These are phyloP conservation scores for Cordilura impudica DNA, from an alignment of 2,888 invertebrate species.

Conservation along the genomic window DNA sequence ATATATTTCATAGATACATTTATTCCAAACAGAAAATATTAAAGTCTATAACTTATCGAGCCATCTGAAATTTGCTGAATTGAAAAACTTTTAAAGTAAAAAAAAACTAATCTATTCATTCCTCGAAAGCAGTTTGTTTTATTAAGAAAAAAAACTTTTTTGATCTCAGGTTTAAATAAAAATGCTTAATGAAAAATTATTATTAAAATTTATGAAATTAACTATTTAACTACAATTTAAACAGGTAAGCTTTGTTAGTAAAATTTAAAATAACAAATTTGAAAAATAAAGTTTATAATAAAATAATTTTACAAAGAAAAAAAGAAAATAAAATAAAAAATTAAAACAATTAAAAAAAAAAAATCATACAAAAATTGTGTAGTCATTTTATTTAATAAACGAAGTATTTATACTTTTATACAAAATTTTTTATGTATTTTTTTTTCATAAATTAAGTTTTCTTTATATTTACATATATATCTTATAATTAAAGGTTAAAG, in stretches of 20 bases:
- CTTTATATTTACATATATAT: slow-evolving; percentile 10
- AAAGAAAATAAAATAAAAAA: slow-evolving; percentile 30
- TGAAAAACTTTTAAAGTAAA: not conserved
- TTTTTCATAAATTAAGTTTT: slow-evolving; percentile 24
- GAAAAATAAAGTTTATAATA: not conserved
- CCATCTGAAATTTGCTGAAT: too few relatives aligned
- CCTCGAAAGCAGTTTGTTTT: not conserved
- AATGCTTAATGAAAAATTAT: not conserved
- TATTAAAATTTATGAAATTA: not conserved
- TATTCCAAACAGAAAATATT: too few relatives aligned
- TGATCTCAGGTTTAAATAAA: slow-evolving; percentile 48
- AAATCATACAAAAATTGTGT: slow-evolving; percentile 47
- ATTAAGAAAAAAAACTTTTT: not conserved
- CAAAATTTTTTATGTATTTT: not conserved
- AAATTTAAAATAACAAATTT: slow-evolving; percentile 1
- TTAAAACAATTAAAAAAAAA: slow-evolving; percentile 9
- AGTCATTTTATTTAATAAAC: slow-evolving; percentile 31
- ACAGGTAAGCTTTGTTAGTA: slow-evolving; percentile 45
- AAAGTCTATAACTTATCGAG: too few relatives aligned
- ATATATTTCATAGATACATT: too few relatives aligned
- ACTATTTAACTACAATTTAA: not conserved
- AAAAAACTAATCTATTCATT: not conserved
- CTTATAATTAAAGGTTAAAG: slow-evolving; percentile 26
- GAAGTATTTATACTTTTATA: not conserved
- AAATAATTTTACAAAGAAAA: slow-evolving; percentile 18